A percentile compares a stretch with the other conserved stretches of the same genome.
These are phyloP conservation scores for Platorchestia sp. DNA, from an alignment of 1,140 invertebrate species.

Conservation along the genomic window DNA sequence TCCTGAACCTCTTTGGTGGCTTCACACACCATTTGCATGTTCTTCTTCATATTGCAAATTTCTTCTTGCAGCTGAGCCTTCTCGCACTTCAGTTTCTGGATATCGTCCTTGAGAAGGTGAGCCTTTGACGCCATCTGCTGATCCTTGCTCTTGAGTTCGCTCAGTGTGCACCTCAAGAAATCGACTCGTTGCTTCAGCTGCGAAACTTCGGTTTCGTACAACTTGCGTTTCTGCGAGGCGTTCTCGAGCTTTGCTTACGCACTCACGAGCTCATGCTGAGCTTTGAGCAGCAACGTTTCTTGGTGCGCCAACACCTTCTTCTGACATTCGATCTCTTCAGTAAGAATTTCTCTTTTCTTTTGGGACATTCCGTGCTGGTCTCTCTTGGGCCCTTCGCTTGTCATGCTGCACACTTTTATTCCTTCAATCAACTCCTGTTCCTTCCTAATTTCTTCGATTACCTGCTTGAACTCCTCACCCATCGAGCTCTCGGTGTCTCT, in stretches of 20 bases:
- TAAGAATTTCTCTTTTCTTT: background rate
- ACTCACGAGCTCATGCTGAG: slow-evolving; percentile 7
- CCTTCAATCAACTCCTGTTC: background rate
- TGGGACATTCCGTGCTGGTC: background rate
- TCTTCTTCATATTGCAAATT: background rate
- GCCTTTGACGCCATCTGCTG: background rate
- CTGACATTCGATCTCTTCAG: background rate
- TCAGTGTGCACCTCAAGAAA: background rate
- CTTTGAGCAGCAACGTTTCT: background rate
- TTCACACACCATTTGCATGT: background rate
- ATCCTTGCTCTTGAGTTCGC: background rate
- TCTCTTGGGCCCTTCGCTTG: background rate
- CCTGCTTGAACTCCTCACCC: background rate
- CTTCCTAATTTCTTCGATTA: background rate
- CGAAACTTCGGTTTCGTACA: background rate
- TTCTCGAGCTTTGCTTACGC: background rate
- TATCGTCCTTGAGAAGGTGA: background rate
- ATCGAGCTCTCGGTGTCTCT: slow-evolving; percentile 1
- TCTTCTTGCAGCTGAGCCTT: background rate
- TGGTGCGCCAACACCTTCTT: background rate
- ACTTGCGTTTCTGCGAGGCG: background rate
- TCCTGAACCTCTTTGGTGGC: background rate
- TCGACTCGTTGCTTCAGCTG: background rate
- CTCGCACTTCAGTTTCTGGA: slow-evolving; percentile 2
- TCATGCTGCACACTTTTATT: background rate